A percentile compares a stretch with the other conserved stretches of the same genome.
phyloP scores from a whole-genome alignment of 2,797 vertebrate species.

The Pangasius krempfi region DNA sequence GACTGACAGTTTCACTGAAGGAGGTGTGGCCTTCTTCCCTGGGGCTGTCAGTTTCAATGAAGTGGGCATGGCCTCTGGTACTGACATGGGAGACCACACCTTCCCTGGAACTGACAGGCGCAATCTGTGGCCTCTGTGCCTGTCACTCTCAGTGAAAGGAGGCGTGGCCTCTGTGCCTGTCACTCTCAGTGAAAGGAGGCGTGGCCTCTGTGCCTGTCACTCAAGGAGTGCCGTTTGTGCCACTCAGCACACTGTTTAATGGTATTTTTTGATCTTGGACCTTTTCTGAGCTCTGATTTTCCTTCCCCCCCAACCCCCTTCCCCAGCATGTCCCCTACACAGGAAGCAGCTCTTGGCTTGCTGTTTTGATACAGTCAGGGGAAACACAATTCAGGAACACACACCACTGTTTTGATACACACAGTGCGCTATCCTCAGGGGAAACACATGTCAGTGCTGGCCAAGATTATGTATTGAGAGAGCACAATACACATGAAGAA shows the following conservation, averaged over 20 bases:
- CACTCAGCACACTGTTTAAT: background rate
- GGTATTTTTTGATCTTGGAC: background rate
- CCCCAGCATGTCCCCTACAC: constrained; percentile 60
- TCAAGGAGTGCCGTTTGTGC: background rate
- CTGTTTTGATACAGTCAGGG: constrained; percentile 71
- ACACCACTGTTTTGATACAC: constrained; percentile 68
- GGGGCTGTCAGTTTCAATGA: background rate
- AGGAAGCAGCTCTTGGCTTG: constrained; percentile 69
- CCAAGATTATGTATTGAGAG: constrained; percentile 71
- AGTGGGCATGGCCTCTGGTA: background rate
- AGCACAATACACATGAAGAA: background rate
- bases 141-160: background rate
- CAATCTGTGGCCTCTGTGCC: background rate
- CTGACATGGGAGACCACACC: background rate
- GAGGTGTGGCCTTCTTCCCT: background rate
- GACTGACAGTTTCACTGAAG: background rate
- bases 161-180: background rate
- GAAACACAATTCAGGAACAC: constrained; percentile 47
- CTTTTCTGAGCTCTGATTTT: constrained; percentile 17
- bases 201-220: too few relatives aligned
- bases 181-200: background rate
- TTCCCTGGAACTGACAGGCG: too few relatives aligned
- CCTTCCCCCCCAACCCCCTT: constrained; percentile 12
- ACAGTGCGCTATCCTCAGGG: constrained; percentile 62
- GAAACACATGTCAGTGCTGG: constrained; percentile 72